These are phyloP conservation scores for Lepas anatifera DNA, from an alignment of 2,888 invertebrate species.

Conservation along the genomic window DNA sequence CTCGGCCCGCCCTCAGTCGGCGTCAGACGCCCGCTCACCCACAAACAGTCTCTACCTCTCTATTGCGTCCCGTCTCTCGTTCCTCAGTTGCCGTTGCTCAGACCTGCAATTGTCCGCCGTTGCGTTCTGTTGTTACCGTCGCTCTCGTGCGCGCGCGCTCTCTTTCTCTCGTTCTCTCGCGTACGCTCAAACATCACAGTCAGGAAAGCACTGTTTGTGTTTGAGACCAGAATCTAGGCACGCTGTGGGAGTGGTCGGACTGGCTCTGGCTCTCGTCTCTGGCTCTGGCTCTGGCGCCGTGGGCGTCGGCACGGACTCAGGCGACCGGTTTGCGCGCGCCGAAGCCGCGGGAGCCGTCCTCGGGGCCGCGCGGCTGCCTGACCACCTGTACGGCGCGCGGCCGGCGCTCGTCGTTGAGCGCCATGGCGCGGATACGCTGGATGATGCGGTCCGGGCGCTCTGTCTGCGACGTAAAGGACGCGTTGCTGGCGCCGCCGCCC, in stretches of 20 bases:
- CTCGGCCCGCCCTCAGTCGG: not conserved
- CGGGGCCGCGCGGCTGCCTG: slow-evolving; percentile 10
- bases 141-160: too few species aligned
- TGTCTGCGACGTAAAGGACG: slow-evolving; percentile 20
- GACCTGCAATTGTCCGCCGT: too few species aligned
- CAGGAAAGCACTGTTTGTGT: slow-evolving; percentile 12
- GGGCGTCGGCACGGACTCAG: not conserved
- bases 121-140: too few species aligned
- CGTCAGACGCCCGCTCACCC: too few species aligned
- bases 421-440: slow-evolving; percentile 12
- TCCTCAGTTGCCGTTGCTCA: too few species aligned
- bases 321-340: not conserved
- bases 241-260: slow-evolving; percentile 3
- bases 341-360: not conserved
- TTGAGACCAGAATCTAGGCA: slow-evolving; percentile 12
- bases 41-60: too few species aligned
- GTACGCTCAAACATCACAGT: slow-evolving; percentile 10
- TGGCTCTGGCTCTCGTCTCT: not conserved
- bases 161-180: not conserved
- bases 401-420: not conserved
- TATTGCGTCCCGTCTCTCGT: too few species aligned
- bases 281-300: not conserved
- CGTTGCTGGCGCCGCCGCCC: too few species aligned
- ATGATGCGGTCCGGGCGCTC: slow-evolving; percentile 25
- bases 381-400: not conserved